Conservation (phyloP, 2,888 invertebrate genomes). For the Rhopalosiphum nymphaeae region DNA sequence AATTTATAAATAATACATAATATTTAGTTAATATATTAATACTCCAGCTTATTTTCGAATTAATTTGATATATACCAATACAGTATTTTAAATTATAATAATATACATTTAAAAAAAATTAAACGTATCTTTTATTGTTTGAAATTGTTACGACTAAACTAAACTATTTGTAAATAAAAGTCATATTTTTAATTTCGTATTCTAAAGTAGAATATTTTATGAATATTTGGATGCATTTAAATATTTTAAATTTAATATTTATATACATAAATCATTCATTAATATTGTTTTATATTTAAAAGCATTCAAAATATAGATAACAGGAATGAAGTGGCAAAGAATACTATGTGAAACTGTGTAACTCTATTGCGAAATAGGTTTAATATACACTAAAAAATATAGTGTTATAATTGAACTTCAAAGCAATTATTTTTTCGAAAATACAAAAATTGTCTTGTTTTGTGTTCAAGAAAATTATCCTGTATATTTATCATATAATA, state of each 20-base stretch:
- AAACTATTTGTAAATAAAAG: neutral
- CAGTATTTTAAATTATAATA: neutral
- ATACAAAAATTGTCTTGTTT: neutral
- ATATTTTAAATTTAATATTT: neutral
- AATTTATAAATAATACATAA: neutral
- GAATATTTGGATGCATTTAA: neutral
- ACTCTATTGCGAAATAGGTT: neutral
- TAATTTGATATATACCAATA: neutral
- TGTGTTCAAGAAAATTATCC: neutral
- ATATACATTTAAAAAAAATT: neutral
- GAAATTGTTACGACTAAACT: neutral
- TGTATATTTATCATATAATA: neutral
- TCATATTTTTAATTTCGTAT: neutral
- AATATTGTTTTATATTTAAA: neutral
- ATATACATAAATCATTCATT: neutral
- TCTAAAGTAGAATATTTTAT: neutral
- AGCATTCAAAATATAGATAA: neutral
- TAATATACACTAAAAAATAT: neutral
- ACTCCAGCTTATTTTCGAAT: neutral
- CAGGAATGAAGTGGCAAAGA: neutral
- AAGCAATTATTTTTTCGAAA: neutral
- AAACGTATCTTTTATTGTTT: neutral
- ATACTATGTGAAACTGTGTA: neutral
- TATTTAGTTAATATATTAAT: no score
- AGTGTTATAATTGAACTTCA: neutral